Percentiles rank a stretch among this genome's conserved stretches.
phyloP scores from a whole-genome alignment of 2,113 vertebrate genomes.

The Bufo gargarizans region DNA sequence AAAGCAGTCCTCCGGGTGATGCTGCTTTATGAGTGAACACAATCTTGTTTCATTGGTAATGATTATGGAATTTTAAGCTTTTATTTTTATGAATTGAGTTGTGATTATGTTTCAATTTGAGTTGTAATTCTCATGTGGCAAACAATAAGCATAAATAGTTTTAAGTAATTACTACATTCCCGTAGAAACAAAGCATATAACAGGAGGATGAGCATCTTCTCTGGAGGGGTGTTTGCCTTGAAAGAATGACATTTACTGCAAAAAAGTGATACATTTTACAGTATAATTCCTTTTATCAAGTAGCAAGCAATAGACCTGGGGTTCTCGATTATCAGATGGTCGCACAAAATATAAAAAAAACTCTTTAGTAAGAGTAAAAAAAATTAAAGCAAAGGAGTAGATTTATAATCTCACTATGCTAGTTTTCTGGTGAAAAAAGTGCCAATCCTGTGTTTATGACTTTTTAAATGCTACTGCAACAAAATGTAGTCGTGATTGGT shows the following conservation, averaged over 20 bases:
- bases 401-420: too few relatives aligned
- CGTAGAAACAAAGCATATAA: neutral
- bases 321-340: neutral
- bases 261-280: neutral
- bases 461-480: too few relatives aligned
- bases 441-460: too few relatives aligned
- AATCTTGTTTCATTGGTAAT: slow-evolving; percentile 17
- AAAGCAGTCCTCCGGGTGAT: slow-evolving; percentile 22
- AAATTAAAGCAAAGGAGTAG: too few relatives aligned
- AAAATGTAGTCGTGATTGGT: too few relatives aligned
- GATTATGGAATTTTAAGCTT: slow-evolving; percentile 32
- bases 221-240: neutral
- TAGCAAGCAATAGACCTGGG: neutral
- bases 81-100: slow-evolving; percentile 26
- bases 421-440: too few relatives aligned
- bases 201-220: neutral
- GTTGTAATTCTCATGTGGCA: slow-evolving; percentile 9
- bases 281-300: neutral
- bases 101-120: slow-evolving; percentile 33
- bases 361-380: too few relatives aligned
- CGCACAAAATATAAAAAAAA: neutral
- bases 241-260: neutral
- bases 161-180: slow-evolving; percentile 21
- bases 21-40: slow-evolving; percentile 7
- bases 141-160: slow-evolving; percentile 30